Percentiles rank a stretch among this genome's conserved stretches.
Conservation (phyloP, 1,140 invertebrate genomes). For the Neomicropteryx cornuta region DNA sequence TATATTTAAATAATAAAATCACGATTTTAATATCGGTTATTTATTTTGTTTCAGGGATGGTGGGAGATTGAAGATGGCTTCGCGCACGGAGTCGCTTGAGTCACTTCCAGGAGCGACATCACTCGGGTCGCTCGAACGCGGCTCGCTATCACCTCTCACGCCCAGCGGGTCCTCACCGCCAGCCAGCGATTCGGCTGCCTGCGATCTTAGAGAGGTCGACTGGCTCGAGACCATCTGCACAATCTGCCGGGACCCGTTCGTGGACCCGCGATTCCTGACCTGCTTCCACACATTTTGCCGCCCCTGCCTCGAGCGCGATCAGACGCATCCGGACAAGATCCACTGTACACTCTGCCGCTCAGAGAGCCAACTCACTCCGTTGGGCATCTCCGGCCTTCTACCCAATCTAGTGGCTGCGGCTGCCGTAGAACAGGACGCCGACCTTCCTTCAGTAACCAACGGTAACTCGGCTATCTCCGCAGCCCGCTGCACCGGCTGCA, state of each 20-base stretch:
- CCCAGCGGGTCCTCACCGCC: constrained; percentile 72
- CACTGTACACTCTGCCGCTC: constrained; percentile 71
- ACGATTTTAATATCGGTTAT: too few relatives aligned
- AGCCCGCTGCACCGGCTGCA: constrained; percentile 76
- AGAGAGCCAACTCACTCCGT: constrained; percentile 48
- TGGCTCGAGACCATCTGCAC: constrained; percentile 57
- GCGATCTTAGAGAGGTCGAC: constrained; percentile 46
- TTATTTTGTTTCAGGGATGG: constrained; percentile 39
- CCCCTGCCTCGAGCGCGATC: constrained; percentile 62
- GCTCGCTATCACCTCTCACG: constrained; percentile 61
- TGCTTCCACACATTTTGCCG: constrained; percentile 80
- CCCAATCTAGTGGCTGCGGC: constrained; percentile 54
- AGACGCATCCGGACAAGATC: constrained; percentile 65
- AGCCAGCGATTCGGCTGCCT: constrained; percentile 68
- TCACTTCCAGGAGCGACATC: constrained; percentile 80
- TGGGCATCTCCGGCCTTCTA: constrained; percentile 50
- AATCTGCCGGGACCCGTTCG: constrained; percentile 68
- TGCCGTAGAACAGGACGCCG: constrained; percentile 41
- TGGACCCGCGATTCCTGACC: constrained; percentile 59
- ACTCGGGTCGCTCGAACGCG: constrained; percentile 69
- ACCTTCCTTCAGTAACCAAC: constrained; percentile 33
- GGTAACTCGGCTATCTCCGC: constrained; percentile 29
- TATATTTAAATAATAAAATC: too few relatives aligned
- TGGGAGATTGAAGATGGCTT: constrained; percentile 45
- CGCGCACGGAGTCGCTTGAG: constrained; percentile 76